Conservation (phyloP, 2,113 vertebrate species). For the Phasianus colchicus region DNA sequence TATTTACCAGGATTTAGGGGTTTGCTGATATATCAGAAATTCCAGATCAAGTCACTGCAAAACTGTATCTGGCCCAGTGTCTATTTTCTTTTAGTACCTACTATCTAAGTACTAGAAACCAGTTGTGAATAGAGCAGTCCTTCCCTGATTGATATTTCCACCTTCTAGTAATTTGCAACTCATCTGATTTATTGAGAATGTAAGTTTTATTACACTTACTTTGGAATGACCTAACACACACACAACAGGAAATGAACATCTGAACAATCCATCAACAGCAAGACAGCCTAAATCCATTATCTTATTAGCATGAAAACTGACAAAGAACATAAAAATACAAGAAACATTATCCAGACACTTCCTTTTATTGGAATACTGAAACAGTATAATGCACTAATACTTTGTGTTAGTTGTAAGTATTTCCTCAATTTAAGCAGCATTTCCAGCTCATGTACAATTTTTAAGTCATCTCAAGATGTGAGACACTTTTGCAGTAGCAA, state of each 20-base stretch:
- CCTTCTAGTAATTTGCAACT: not conserved
- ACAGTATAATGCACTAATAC: conserved; percentile 25
- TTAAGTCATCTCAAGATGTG: conserved; percentile 27
- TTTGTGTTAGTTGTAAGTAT: conserved; percentile 36
- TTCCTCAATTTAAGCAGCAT: conserved; percentile 27
- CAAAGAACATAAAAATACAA: not conserved
- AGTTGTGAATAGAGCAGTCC: not conserved
- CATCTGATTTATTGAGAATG: not conserved
- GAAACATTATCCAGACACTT: conserved; percentile 5
- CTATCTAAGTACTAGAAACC: not conserved
- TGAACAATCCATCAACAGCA: not conserved
- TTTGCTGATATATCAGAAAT: not conserved
- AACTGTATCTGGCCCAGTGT: not conserved
- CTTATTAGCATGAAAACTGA: not conserved
- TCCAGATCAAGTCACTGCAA: not conserved
- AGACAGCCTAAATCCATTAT: not conserved
- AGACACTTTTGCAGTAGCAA: conserved; percentile 26
- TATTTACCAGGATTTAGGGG: not conserved
- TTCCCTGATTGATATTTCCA: not conserved
- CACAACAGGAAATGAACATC: not conserved
- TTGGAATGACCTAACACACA: not conserved
- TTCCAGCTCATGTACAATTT: conserved; percentile 48
- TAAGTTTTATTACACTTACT: not conserved
- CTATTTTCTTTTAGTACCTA: not conserved
- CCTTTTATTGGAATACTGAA: conserved; percentile 47